A percentile compares a stretch with the other conserved stretches of the same genome.
Evolutionary conservation across 2,888 invertebrate species (phyloP).

Genomic region (Tortricodes alternella): DNA sequence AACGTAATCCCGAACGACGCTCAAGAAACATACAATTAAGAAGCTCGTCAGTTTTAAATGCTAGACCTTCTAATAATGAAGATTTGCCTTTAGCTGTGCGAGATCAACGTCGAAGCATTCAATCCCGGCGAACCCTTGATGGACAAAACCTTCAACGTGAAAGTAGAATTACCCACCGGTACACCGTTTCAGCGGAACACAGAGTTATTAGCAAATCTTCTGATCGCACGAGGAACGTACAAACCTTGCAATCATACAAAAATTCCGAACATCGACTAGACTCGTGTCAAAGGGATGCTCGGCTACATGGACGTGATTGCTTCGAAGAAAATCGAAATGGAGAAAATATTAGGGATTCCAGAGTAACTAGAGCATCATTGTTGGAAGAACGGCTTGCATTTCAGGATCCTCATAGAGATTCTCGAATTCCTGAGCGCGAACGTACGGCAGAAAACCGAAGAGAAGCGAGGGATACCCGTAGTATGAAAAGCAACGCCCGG

Average conservation of each 20-base stretch:
- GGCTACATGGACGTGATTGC: not conserved
- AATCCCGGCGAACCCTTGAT: not conserved
- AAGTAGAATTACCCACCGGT: not conserved
- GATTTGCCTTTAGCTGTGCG: not conserved
- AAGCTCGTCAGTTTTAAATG: not conserved
- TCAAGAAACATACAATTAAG: not conserved
- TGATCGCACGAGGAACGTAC: not conserved
- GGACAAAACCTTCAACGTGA: conserved; percentile 1
- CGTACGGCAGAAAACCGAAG: conserved; percentile 4
- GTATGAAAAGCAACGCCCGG: not conserved
- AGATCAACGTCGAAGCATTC: conserved; percentile 11
- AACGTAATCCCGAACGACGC: not conserved
- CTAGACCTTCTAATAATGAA: not conserved
- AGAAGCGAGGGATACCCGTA: not conserved
- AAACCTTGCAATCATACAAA: not conserved
- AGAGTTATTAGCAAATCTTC: conserved; percentile 4
- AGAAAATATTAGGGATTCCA: not conserved
- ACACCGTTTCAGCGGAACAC: not conserved
- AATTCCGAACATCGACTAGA: not conserved
- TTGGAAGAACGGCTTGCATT: not conserved
- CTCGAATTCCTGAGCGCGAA: not conserved
- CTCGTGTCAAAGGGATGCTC: not conserved
- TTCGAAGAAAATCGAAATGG: not conserved
- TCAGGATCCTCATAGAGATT: not conserved
- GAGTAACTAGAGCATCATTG: not conserved